Percentiles rank a stretch among this genome's conserved stretches.
phyloP scores from a whole-genome alignment of 2,888 invertebrate genomes.

The Rhabditoides inermis region DNA sequence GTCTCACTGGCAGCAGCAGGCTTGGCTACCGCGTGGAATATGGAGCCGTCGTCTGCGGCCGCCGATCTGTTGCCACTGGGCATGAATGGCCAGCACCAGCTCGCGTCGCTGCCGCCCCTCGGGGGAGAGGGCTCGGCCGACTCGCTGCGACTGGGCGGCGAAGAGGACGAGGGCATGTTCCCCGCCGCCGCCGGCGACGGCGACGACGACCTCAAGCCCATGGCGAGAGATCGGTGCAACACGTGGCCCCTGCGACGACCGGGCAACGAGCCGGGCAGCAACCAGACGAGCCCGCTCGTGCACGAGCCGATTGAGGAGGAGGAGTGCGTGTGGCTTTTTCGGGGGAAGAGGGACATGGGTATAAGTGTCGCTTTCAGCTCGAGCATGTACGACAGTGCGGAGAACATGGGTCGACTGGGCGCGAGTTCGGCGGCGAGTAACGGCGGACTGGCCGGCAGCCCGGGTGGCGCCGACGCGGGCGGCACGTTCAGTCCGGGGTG shows the following conservation, averaged over 20 bases:
- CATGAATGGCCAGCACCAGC: not conserved
- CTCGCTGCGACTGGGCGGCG: not conserved
- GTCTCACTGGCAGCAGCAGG: not conserved
- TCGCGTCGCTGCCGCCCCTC: conserved; percentile 11
- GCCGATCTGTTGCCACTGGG: not conserved
- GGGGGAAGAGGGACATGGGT: not conserved
- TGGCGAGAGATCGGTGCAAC: conserved; percentile 67
- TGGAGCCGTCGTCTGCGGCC: not conserved
- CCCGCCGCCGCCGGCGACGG: too few species aligned
- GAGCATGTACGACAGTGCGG: conserved; percentile 29
- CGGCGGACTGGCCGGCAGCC: conserved; percentile 17
- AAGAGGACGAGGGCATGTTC: conserved; percentile 10
- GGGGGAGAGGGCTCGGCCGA: conserved; percentile 6
- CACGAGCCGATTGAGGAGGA: conserved; percentile 49
- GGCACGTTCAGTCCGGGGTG: conserved; percentile 11
- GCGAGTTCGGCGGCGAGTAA: conserved; percentile 20
- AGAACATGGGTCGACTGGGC: conserved; percentile 25
- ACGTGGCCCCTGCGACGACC: conserved; percentile 79
- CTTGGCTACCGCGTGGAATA: not conserved
- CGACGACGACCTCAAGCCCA: conserved; percentile 34
- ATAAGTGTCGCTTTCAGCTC: conserved; percentile 5
- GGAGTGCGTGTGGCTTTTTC: conserved; percentile 19
- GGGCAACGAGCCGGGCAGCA: conserved; percentile 17
- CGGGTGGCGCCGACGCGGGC: conserved; percentile 20
- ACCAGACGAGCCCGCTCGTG: conserved; percentile 33